Conservation (phyloP, 2,888 invertebrate genomes). For the Heliconius hortense region DNA sequence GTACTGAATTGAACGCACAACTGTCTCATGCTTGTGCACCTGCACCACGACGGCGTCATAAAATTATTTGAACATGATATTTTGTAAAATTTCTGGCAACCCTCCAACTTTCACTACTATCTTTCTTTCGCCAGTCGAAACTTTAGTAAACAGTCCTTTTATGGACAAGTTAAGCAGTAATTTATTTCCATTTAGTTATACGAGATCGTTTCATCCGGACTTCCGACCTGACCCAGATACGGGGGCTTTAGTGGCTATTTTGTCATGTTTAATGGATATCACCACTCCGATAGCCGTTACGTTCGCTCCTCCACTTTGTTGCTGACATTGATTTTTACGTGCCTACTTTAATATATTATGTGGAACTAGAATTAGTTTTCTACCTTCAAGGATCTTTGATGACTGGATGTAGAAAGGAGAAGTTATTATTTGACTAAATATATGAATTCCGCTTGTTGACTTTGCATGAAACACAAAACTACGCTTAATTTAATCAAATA, state of each 20-base stretch:
- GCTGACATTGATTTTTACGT: not conserved
- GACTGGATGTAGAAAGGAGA: no score
- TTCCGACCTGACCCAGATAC: constrained; percentile 33
- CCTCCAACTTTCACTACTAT: not conserved
- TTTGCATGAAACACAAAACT: no score
- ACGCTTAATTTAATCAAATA: not conserved
- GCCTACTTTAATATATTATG: not conserved
- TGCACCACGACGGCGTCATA: not conserved
- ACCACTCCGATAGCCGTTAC: constrained; percentile 9
- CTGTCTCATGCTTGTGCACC: no score
- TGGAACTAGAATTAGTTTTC: not conserved
- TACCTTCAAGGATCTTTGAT: not conserved
- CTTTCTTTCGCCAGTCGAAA: not conserved
- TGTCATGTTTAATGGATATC: constrained; percentile 37
- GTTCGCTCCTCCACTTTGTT: constrained; percentile 13
- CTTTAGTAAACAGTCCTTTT: constrained; percentile 11
- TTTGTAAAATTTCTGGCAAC: not conserved
- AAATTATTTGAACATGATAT: not conserved
- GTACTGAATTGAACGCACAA: no score
- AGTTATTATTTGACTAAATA: no score
- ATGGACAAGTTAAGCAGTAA: constrained; percentile 11
- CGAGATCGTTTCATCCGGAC: constrained; percentile 19
- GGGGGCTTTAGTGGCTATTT: constrained; percentile 30
- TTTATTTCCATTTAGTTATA: constrained; percentile 22
- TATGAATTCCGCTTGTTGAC: no score